These are phyloP conservation scores for Carettochelys insculpta DNA, from an alignment of 2,113 vertebrate species.

Conservation along the genomic window DNA sequence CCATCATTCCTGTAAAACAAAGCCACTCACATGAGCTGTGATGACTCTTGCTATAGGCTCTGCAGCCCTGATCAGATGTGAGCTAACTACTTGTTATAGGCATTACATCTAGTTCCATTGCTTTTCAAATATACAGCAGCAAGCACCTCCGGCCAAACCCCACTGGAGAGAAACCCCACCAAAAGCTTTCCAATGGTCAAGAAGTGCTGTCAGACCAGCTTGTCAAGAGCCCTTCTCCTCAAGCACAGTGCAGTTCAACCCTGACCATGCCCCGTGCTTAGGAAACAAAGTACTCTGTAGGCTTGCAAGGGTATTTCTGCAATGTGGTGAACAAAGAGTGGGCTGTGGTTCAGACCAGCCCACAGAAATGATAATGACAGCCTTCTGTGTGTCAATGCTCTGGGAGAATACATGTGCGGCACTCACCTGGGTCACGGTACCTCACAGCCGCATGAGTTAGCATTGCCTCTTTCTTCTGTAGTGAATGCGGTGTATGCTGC, in stretches of 20 bases:
- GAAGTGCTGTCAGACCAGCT: not conserved
- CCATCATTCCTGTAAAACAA: not conserved
- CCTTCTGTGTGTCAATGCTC: not conserved
- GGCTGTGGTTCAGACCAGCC: not conserved
- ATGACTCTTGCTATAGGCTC: not conserved
- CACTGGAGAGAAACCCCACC: not conserved
- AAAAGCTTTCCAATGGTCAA: not conserved
- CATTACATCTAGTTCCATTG: not conserved
- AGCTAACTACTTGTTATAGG: not conserved
- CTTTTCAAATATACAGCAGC: not conserved
- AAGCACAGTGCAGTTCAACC: not conserved
- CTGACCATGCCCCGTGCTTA: not conserved
- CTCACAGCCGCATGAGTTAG: rapidly evolving
- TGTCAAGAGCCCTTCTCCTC: not conserved
- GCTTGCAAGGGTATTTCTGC: not conserved
- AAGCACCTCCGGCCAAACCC: not conserved
- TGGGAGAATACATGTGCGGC: not conserved
- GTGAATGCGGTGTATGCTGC: rapidly evolving
- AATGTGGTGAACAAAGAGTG: not conserved
- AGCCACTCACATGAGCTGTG: not conserved
- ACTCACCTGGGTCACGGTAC: rapidly evolving
- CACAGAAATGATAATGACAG: not conserved
- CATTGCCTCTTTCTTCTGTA: not conserved
- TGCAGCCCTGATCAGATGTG: not conserved
- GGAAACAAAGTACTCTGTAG: not conserved